Conservation (phyloP, 2,113 vertebrate genomes). For the Rhombomys opimus region DNA sequence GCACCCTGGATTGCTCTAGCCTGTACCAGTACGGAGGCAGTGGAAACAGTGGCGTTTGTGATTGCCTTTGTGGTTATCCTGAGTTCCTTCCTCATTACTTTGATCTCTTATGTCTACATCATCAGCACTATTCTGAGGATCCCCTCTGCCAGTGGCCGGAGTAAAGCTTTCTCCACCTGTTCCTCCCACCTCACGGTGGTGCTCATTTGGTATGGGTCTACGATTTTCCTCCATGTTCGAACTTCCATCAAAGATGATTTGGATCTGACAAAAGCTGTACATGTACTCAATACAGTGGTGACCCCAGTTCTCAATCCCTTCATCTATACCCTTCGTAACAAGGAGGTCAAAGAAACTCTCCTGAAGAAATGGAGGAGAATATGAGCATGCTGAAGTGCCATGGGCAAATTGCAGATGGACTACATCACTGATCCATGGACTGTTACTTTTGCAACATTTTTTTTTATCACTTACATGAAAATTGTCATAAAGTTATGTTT, state of each 20-base stretch:
- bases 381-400: fast-evolving
- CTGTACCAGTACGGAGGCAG: slow-evolving; percentile 19
- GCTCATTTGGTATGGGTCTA: slow-evolving; percentile 72
- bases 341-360: slow-evolving; percentile 57
- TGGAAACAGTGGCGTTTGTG: slow-evolving; percentile 48
- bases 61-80: slow-evolving; percentile 69
- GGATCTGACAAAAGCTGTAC: slow-evolving; percentile 66
- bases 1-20: slow-evolving; percentile 60
- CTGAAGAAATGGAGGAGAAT: slow-evolving; percentile 49
- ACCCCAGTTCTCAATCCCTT: slow-evolving; percentile 70
- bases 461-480: background rate
- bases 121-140: slow-evolving; percentile 70
- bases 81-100: slow-evolving; percentile 64
- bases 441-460: background rate
- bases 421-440: background rate
- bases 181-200: slow-evolving; percentile 71
- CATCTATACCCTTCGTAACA: slow-evolving; percentile 62
- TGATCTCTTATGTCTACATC: slow-evolving; percentile 71
- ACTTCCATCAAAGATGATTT: slow-evolving; percentile 59
- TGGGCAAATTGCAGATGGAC: background rate
- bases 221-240: slow-evolving; percentile 70
- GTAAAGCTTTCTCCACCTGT: slow-evolving; percentile 76
- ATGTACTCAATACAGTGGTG: slow-evolving; percentile 75
- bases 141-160: slow-evolving; percentile 8
- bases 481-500: background rate